Base-by-base conservation (phyloP, 2,113 vertebrate species). In the Urocynchramus pylzowi region DNA sequence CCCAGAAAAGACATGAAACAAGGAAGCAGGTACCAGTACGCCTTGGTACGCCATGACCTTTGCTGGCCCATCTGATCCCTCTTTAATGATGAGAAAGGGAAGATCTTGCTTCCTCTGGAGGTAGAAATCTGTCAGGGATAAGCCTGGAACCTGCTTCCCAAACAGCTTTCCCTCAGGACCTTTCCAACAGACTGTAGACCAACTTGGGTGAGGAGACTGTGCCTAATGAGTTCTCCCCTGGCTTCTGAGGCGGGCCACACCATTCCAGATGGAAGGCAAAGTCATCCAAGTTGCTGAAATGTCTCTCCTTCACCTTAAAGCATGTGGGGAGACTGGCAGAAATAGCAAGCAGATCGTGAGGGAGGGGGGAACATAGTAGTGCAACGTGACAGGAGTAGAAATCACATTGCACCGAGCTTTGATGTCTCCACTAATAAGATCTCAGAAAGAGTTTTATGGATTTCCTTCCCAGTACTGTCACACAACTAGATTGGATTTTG, bases 361-460 rank as follows among this genome's bases (percentile, higher is more conserved):
- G 47, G 50, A 30, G 30, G 23, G 37, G 54, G 22, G 26, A 30
- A 65, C 23, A 30, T 30, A 33, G 54, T 52, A 67, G 61, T 61
- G 47, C 71, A 84, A 92, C 15, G 33, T 95, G 93, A 83, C 8
- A 2, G 27, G 85, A 90, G 64, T 94, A 93, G 90, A 80, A 96
- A 96, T 74, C 69, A 67, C 52, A 50, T n/a, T 0, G 1, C 39
- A 68, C 26, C 68, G 56, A 54, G 52, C 90, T 94, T 73, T 85
- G 67, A 85, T 86, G 84, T 57, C 42, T 93, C 45, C 63, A 22
- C 42, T 61, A 83, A 85, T 45, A 93, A 91, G 52, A 20, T 74
- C 74, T 75, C 63, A 67, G 30, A 87, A 84, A 90, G 7, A 56
- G 42, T 49, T 83, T 73, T 73, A 60, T 2, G 7, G 59, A 90